These are phyloP conservation scores for Pteropus alecto DNA, from an alignment of 2,113 vertebrate genomes.

Conservation along the genomic window DNA sequence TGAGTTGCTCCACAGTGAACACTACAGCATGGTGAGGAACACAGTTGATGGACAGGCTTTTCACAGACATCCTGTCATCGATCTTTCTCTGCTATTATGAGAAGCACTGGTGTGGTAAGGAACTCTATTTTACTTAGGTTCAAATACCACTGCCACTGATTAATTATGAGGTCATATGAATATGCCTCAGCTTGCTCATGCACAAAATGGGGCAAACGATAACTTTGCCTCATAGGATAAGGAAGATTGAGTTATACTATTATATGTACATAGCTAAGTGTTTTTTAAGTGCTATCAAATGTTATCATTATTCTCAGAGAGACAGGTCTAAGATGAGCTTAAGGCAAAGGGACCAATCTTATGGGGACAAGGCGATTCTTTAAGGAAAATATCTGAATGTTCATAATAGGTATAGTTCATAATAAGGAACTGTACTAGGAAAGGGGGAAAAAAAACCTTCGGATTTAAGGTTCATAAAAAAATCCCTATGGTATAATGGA, in stretches of 20 bases:
- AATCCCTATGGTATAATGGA: neutral
- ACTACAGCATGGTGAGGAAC: neutral
- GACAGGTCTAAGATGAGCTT: neutral
- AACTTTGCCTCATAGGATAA: neutral
- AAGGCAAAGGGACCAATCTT: neutral
- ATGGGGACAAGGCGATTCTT: neutral
- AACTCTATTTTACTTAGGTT: neutral
- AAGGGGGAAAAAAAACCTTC: neutral
- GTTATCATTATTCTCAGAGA: neutral
- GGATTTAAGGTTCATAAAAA: slow-evolving; percentile 3
- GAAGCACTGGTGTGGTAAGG: neutral
- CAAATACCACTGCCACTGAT: neutral
- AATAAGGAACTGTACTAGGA: neutral
- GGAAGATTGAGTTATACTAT: neutral
- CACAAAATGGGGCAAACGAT: neutral
- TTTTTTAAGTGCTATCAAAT: neutral
- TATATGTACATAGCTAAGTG: neutral
- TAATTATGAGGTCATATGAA: slow-evolving; percentile 13
- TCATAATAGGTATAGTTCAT: neutral
- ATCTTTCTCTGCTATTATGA: neutral
- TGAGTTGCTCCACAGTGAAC: neutral
- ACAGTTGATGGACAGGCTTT: neutral
- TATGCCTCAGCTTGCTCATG: neutral
- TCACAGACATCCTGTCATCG: neutral
- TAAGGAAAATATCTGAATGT: slow-evolving; percentile 21